Conservation (phyloP, 2,797 vertebrate genomes). For the Manis javanica region DNA sequence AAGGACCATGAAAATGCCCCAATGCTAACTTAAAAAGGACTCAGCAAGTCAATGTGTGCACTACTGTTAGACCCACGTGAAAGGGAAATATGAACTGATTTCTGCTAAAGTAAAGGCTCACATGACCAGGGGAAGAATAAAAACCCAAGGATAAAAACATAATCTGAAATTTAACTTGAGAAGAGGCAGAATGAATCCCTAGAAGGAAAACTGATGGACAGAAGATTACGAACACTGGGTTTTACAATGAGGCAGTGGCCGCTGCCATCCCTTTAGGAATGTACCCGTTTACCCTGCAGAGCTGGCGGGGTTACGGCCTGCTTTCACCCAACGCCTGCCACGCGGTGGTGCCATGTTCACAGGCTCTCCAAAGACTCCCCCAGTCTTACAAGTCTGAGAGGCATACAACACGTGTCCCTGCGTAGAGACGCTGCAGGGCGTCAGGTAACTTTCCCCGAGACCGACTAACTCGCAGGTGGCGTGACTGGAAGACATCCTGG, state of each 20-base stretch:
- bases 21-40: not conserved
- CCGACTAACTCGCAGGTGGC: rapidly evolving
- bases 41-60: not conserved
- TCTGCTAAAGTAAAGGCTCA: not conserved
- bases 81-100: not conserved
- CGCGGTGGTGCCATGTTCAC: rapidly evolving
- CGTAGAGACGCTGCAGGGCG: not conserved
- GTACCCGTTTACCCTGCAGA: rapidly evolving
- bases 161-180: not conserved
- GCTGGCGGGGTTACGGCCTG: not conserved
- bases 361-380: not conserved
- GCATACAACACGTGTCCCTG: no score
- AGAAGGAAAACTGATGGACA: not conserved
- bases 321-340: not conserved
- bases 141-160: not conserved
- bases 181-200: not conserved
- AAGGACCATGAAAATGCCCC: not conserved
- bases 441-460: not conserved
- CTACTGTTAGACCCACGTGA: not conserved
- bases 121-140: not conserved
- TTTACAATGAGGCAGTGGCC: not conserved
- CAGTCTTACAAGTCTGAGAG: not conserved
- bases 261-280: not conserved
- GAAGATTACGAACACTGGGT: not conserved
- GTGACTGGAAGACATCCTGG: no score